Conservation (phyloP, 2,113 vertebrate species). For the Pelusios castaneus region DNA sequence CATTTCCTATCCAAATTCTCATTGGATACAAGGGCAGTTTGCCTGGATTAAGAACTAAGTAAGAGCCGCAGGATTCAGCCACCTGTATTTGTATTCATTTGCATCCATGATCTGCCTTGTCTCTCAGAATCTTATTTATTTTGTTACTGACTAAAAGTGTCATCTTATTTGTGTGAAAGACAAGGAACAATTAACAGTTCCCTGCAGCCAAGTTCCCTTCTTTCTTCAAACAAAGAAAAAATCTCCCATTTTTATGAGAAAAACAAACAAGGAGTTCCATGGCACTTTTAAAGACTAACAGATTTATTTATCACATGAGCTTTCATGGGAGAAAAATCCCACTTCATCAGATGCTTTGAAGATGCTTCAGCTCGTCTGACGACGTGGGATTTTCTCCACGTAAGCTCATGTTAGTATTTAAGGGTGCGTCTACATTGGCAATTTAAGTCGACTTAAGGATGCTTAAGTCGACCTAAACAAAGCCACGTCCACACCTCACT, state of each 20-base stretch:
- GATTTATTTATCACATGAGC: too few species aligned
- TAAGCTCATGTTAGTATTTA: too few species aligned
- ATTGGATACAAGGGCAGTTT: neutral
- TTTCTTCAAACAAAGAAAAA: rapidly evolving
- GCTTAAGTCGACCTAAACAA: too few species aligned
- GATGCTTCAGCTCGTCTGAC: too few species aligned
- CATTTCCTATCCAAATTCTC: neutral
- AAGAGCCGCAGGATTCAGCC: neutral
- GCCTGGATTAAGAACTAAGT: neutral
- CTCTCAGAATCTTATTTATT: neutral
- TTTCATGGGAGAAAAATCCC: too few species aligned
- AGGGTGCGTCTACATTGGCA: too few species aligned
- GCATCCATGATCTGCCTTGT: neutral
- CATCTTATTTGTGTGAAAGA: neutral
- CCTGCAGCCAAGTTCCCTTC: neutral
- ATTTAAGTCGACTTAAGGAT: too few species aligned
- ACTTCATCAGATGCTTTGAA: too few species aligned
- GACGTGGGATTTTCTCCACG: too few species aligned
- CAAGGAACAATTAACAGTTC: neutral
- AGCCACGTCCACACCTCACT: too few species aligned
- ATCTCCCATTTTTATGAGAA: neutral
- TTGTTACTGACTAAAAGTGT: neutral
- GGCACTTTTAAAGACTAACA: too few species aligned
- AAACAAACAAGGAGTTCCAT: too few species aligned
- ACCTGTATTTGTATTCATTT: neutral